Conservation (phyloP, 2,113 vertebrate species). For the Theristicus caerulescens region DNA sequence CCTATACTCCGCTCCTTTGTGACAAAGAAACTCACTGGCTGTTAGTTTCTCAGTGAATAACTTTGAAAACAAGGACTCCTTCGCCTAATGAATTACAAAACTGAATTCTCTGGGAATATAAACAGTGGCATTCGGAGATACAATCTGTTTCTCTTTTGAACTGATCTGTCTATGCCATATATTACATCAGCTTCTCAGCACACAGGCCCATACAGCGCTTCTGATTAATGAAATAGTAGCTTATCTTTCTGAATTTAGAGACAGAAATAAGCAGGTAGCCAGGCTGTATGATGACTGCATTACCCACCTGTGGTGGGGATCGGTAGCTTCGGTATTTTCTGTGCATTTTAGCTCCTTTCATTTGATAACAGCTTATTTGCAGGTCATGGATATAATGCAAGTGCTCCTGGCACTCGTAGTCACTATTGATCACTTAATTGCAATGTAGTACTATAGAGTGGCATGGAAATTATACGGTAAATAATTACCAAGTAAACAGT, state of each 20-base stretch:
- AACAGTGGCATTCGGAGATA: not conserved
- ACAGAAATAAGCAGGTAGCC: not conserved
- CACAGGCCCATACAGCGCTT: not conserved
- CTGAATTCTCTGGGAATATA: not conserved
- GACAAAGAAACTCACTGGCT: not conserved
- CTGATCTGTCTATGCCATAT: no score
- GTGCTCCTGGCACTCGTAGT: constrained; percentile 15
- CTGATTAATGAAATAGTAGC: not conserved
- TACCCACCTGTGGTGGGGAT: not conserved
- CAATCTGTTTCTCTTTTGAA: not conserved
- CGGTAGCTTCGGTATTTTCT: constrained; percentile 1
- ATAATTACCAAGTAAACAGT: constrained; percentile 34
- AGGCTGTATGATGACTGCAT: not conserved
- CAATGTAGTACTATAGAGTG: not conserved
- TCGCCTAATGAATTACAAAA: not conserved
- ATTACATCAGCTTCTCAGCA: not conserved
- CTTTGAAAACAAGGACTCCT: not conserved
- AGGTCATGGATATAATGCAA: constrained; percentile 34
- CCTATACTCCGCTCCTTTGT: not conserved
- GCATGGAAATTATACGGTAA: constrained; percentile 44
- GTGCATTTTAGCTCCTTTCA: constrained; percentile 31
- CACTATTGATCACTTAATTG: constrained; percentile 61
- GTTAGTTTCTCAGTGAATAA: not conserved
- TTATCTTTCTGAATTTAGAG: not conserved
- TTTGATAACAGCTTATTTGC: constrained; percentile 48